Evolutionary conservation across 2,113 vertebrate genomes (phyloP).

Genomic region (Tupaia chinensis): DNA sequence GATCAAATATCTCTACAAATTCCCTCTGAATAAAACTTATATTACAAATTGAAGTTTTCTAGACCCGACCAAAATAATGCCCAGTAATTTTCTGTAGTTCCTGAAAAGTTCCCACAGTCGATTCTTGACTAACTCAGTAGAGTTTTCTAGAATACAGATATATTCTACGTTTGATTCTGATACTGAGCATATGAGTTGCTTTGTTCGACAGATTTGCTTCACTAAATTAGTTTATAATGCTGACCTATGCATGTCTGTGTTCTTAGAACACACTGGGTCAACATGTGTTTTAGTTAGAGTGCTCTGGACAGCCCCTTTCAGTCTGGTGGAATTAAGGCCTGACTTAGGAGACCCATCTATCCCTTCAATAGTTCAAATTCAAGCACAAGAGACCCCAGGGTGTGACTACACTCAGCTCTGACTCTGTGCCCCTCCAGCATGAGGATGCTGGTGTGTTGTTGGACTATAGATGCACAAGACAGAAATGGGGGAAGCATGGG

Average conservation of each 20-base stretch:
- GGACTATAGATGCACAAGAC: not conserved
- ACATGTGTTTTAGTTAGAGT: not conserved
- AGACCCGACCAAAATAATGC: not conserved
- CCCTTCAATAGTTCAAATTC: too few species aligned
- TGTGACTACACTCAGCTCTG: too few species aligned
- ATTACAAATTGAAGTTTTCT: not conserved
- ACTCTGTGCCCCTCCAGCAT: too few species aligned
- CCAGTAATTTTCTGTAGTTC: not conserved
- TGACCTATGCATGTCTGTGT: not conserved
- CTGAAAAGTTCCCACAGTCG: not conserved
- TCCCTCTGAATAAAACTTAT: not conserved
- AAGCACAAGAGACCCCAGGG: not conserved
- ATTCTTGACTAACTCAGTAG: not conserved
- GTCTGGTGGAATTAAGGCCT: not conserved
- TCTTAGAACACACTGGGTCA: not conserved
- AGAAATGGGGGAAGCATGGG: too few species aligned
- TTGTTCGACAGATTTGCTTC: not conserved
- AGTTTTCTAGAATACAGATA: not conserved
- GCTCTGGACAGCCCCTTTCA: not conserved
- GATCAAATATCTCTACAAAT: not conserved
- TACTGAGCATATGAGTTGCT: not conserved
- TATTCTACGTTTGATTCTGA: not conserved
- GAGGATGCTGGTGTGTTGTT: not conserved
- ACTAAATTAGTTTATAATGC: not conserved
- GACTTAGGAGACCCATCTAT: not conserved